Evolutionary conservation across 2,888 invertebrate genomes (phyloP).

Genomic region (Rotaria macrura): DNA sequence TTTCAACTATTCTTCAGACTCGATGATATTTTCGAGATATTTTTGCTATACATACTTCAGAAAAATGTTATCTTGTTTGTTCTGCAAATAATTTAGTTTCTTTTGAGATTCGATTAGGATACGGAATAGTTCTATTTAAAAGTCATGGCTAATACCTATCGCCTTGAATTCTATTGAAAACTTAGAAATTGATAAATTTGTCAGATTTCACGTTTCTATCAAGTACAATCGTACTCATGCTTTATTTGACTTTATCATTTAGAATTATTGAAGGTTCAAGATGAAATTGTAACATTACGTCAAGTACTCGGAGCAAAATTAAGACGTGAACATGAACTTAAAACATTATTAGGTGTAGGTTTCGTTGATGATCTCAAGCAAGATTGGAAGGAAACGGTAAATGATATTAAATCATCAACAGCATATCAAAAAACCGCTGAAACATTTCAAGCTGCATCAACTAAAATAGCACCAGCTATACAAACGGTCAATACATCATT

Average conservation of each 20-base stretch:
- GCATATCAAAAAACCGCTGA: slow-evolving; percentile 34
- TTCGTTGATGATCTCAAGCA: slow-evolving; percentile 33
- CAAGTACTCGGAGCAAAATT: slow-evolving; percentile 27
- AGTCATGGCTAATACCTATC: too few species aligned
- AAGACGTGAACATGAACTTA: slow-evolving; percentile 32
- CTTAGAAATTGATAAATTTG: too few species aligned
- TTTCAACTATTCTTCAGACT: too few species aligned
- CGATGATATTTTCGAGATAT: too few species aligned
- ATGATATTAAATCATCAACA: slow-evolving; percentile 24
- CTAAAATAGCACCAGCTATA: slow-evolving; percentile 43
- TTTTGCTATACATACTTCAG: too few species aligned
- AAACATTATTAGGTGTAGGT: slow-evolving; percentile 30
- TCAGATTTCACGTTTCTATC: too few species aligned
- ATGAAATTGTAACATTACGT: slow-evolving; percentile 11
- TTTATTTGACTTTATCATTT: neutral
- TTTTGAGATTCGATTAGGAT: too few species aligned
- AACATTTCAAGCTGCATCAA: slow-evolving; percentile 28
- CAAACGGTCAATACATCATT: slow-evolving; percentile 37
- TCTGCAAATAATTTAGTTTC: too few species aligned
- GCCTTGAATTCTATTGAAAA: too few species aligned
- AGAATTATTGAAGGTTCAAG: slow-evolving; percentile 9
- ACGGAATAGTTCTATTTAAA: too few species aligned
- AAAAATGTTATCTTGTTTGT: too few species aligned
- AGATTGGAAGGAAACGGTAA: slow-evolving; percentile 26
- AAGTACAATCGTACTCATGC: too few species aligned